Conservation (phyloP, 1,140 invertebrate genomes). For the Phthorimaea operculella region DNA sequence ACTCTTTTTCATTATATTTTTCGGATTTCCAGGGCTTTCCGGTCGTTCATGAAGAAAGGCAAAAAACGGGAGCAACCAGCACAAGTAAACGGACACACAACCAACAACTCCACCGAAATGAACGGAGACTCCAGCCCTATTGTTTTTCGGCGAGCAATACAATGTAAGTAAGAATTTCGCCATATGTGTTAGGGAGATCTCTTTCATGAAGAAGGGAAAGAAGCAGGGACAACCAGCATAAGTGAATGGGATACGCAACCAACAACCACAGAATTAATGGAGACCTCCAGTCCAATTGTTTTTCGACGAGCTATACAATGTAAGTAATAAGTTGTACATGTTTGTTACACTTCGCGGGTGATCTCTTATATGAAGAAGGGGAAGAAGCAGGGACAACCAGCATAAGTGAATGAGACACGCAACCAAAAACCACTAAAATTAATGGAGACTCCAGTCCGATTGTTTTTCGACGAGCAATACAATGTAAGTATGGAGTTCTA, state of each 20-base stretch:
- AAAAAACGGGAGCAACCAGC: slow-evolving; percentile 38
- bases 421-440: slow-evolving; percentile 27
- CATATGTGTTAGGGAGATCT: slow-evolving; percentile 40
- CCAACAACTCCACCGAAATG: slow-evolving; percentile 27
- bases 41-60: slow-evolving; percentile 64
- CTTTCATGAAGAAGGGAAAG: slow-evolving; percentile 64
- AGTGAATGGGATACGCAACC: background rate
- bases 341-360: slow-evolving; percentile 45
- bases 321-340: slow-evolving; percentile 34
- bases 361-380: slow-evolving; percentile 65
- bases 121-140: slow-evolving; percentile 50
- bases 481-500: slow-evolving; percentile 47
- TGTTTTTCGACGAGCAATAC: slow-evolving; percentile 47
- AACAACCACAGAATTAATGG: slow-evolving; percentile 30
- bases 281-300: slow-evolving; percentile 47
- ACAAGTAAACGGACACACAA: background rate
- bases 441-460: slow-evolving; percentile 54
- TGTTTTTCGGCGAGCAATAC: slow-evolving; percentile 47
- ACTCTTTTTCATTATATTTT: no score
- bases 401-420: slow-evolving; percentile 6
- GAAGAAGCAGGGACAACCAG: slow-evolving; percentile 37
- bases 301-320: slow-evolving; percentile 55
- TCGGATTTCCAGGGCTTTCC: slow-evolving; percentile 51
- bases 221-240: slow-evolving; percentile 32
- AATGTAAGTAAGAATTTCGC: slow-evolving; percentile 54